Conservation (phyloP, 1,140 invertebrate genomes). For the Lepidurus couesii region DNA sequence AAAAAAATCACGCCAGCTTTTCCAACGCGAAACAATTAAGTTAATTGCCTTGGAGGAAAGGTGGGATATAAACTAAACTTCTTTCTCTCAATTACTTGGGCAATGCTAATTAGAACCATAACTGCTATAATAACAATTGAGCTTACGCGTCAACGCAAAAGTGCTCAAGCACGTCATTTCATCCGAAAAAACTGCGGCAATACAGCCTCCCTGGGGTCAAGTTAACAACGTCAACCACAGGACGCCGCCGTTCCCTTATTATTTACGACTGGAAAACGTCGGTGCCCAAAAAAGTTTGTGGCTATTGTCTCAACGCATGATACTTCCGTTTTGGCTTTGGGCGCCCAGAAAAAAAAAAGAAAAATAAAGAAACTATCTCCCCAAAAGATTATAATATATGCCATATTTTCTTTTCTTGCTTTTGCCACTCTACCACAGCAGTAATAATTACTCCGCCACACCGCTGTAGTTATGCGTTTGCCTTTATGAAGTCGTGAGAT, state of each 20-base stretch:
- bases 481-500: conserved; percentile 15
- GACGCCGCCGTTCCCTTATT: conserved; percentile 7
- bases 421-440: conserved; percentile 2
- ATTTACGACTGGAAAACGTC: conserved; percentile 11
- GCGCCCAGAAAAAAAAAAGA: not conserved
- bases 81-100: too few relatives aligned
- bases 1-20: not conserved
- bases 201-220: not conserved
- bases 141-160: too few relatives aligned
- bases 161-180: too few relatives aligned
- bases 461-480: conserved; percentile 18
- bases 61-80: too few relatives aligned
- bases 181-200: too few relatives aligned
- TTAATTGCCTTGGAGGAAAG: too few relatives aligned
- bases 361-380: not conserved
- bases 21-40: too few relatives aligned
- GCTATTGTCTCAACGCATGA: conserved; percentile 21
- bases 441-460: conserved; percentile 19
- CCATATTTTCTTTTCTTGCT: not conserved
- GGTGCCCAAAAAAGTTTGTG: not conserved
- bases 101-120: too few relatives aligned
- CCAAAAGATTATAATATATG: too few relatives aligned
- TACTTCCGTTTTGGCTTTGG: conserved; percentile 4
- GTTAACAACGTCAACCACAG: conserved; percentile 9
- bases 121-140: too few relatives aligned